Base-by-base conservation (phyloP, 2,888 invertebrate genomes). In the Dryocosmus kuriphilus region DNA sequence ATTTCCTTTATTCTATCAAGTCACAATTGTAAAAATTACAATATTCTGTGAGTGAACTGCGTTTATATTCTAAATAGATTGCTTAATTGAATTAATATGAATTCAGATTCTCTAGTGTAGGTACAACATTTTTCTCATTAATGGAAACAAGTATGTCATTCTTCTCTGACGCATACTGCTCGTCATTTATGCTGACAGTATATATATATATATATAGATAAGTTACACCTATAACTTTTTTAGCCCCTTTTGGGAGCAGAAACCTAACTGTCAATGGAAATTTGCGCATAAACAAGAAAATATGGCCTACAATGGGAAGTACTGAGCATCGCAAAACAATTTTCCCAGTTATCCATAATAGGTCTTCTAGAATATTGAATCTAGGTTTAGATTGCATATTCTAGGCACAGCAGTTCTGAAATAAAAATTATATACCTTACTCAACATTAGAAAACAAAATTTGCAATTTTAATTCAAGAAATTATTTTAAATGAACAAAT, bases 181-280 rank as follows among this genome's bases (percentile, higher is more conserved):
- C 24, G 1, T 22, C 57, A 57, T 57, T 57, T 14, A 57, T 57
- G 24, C 57, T 57, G 2, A 14, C 24, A 24, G 8, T 9, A n/a
- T n/a, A 51, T 0, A 2, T 51, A 8, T 51, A 51, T 51, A 51
- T 3, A 35, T 35, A 35, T n/a, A n/a, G n/a, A n/a, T n/a, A n/a
- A n/a, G n/a, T n/a, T 35, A 35, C 9, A 46, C 4, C 14, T 19
- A 19, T 57, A 57, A 57, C 57, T 5, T 57, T 57, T 57, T 57
- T 24, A 57, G 22, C 22, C 4, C 11, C 57, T 57, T 57, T 57
- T 57, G 57, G 14, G 9, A 57, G 57, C 11, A 57, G 24, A 24
- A 57, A 57, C 14, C 57, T 57, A 57, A 57, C 57, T 27, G 57
- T 57, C 57, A 57, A 57, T 57, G 24, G 57, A 57, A 22, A 27